Base-by-base conservation (phyloP, 1,140 invertebrate species). In the Aphaenogaster ashmeadi region DNA sequence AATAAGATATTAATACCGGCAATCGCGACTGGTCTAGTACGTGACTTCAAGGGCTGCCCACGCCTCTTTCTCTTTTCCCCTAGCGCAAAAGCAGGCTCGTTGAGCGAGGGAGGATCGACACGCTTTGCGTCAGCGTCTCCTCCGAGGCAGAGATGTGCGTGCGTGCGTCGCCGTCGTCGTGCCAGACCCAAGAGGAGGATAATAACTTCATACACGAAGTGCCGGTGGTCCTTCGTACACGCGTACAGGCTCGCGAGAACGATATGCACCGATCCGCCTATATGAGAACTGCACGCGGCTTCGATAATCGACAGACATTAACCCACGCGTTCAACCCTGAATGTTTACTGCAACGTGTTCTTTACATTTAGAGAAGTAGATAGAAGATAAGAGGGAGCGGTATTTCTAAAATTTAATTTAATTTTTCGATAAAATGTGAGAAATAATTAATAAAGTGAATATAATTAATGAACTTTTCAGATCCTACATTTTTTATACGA, bases 181-280 rank as follows among this genome's bases (percentile, higher is more conserved):
- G n/a, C 75, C 78, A 36, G 64, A 62, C 85, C 41, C 52, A 66
- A 67, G 54, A 71, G 36, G 50, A 38, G 75, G 90, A 87, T 91
- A 91, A 91, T 91, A 91, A 91, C 90, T 91, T 89, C 88, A 91
- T 91, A 91, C 75, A 91, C 75, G 62, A 56, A 86, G 71, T 78
- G 80, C 88, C 50, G 90, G 87, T 91, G 90, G 89, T 91, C 89
- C 75, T 21, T 8, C 18, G 36, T 52, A 71, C 80, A 74, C 72
- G n/a, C 66, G 21, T n/a, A 72, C 74, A 83, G 80, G 15, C 56
- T 87, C 78, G 78, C 86, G 62, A 69, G 54, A 80, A 64, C 44
- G 58, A 78, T 38, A 78, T 54, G 54, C 71, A n/a, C 18, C 41
- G 56, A 60, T 52, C 62, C 74, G 54, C 54, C 38, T 27, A 38